phyloP scores from a whole-genome alignment of 2,888 invertebrate genomes.

The Psylliodes chrysocephalus region DNA sequence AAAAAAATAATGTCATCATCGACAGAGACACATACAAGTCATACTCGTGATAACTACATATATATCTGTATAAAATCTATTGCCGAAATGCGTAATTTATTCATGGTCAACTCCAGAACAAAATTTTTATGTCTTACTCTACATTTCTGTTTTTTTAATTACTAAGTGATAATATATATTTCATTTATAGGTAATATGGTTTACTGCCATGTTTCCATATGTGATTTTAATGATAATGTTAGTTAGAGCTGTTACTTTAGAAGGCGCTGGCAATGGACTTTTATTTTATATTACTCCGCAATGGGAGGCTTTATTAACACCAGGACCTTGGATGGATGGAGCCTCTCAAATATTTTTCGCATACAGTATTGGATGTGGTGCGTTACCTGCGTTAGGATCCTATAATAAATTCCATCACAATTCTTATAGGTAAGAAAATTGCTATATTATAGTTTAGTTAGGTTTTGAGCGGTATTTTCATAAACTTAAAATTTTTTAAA shows the following conservation, averaged over 20 bases:
- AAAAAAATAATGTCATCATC: no score
- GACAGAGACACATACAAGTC: no score
- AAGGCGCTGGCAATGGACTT: conserved; percentile 74
- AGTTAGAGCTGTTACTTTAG: conserved; percentile 73
- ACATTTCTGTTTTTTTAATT: no score
- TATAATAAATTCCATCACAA: conserved; percentile 83
- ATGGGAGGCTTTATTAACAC: conserved; percentile 66
- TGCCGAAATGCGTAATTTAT: no score
- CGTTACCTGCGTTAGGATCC: conserved; percentile 77
- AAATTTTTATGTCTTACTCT: no score
- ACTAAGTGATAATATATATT: no score
- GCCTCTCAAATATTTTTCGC: conserved; percentile 84
- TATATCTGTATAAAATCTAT: no score
- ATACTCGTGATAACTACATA: no score
- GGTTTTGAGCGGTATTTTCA: no score
- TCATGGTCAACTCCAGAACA: no score
- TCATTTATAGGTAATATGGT: conserved; percentile 74
- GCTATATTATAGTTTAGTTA: no score
- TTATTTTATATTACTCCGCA: conserved; percentile 75
- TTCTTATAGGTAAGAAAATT: conserved; percentile 73
- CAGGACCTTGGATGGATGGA: conserved; percentile 78
- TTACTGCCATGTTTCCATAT: conserved; percentile 80
- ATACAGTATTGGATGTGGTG: conserved; percentile 81
- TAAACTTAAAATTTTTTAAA: no score
- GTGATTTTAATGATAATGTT: conserved; percentile 74